Percentiles rank a stretch among this genome's conserved stretches.
Evolutionary conservation across 2,113 vertebrate species (phyloP).

Genomic region (Ophiodon elongatus): DNA sequence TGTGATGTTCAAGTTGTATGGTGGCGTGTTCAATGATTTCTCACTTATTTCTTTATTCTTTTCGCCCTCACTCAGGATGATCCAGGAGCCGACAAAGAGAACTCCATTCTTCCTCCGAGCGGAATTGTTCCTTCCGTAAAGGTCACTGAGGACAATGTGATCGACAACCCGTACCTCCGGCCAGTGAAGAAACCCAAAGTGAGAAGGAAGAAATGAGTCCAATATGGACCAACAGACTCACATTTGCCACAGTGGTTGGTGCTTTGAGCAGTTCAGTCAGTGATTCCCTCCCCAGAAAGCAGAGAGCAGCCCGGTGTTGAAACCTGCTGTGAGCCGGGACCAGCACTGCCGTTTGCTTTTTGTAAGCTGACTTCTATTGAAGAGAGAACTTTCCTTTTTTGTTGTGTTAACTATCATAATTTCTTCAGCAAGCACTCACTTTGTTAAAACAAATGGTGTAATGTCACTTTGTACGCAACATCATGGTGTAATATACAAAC

Average conservation of each 20-base stretch:
- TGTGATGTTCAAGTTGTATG: too few relatives aligned
- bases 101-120: conserved; percentile 91
- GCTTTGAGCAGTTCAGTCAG: conserved; percentile 3
- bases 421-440: conserved; percentile 28
- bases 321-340: neutral
- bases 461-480: conserved; percentile 32
- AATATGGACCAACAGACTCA: conserved; percentile 38
- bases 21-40: neutral
- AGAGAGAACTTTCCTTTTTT: conserved; percentile 8
- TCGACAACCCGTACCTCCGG: conserved; percentile 97
- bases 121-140: conserved; percentile 86
- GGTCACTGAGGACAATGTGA: conserved; percentile 90
- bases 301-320: neutral
- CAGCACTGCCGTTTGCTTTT: conserved; percentile 27
- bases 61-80: conserved; percentile 87
- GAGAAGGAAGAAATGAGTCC: conserved; percentile 94
- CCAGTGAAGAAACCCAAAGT: conserved; percentile 99
- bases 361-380: conserved; percentile 19
- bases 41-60: neutral
- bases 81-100: conserved; percentile 93
- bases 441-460: conserved; percentile 25
- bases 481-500: conserved; percentile 26
- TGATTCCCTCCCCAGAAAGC: conserved; percentile 1
- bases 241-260: conserved; percentile 23
- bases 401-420: neutral